A percentile compares a stretch with the other conserved stretches of the same genome.
Evolutionary conservation across 2,797 vertebrate species (phyloP).

Genomic region (Gastrophryne carolinensis): DNA sequence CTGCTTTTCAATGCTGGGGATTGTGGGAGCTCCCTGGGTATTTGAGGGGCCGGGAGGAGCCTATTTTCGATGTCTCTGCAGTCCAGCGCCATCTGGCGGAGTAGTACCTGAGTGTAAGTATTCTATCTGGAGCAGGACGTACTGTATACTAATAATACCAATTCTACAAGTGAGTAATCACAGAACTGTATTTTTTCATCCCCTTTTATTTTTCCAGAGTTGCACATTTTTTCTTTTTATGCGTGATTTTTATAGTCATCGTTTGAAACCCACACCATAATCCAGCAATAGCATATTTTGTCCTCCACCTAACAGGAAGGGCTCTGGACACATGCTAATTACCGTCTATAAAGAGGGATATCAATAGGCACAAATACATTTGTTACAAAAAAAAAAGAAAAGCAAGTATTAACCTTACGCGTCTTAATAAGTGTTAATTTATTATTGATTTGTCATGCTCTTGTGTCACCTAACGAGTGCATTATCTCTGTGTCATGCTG

Average conservation of each 20-base stretch:
- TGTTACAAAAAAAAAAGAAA: too few species aligned
- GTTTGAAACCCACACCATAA: not conserved
- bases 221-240: not conserved
- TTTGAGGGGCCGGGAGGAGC: too few species aligned
- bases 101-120: too few species aligned
- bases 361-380: slow-evolving; percentile 27
- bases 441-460: slow-evolving; percentile 42
- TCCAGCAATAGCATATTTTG: not conserved
- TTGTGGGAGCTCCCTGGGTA: too few species aligned
- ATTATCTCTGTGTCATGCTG: slow-evolving; percentile 21
- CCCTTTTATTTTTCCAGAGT: not conserved
- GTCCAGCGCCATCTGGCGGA: too few species aligned
- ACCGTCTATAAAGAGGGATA: not conserved
- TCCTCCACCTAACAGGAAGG: slow-evolving; percentile 17
- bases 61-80: too few species aligned
- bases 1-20: too few species aligned
- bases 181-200: not conserved
- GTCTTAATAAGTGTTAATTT: slow-evolving; percentile 47
- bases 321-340: slow-evolving; percentile 9
- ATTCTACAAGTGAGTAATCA: too few species aligned
- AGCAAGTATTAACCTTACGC: slow-evolving; percentile 20
- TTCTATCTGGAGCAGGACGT: too few species aligned
- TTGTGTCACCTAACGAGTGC: slow-evolving; percentile 30
- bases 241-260: not conserved
- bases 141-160: too few species aligned